These are phyloP conservation scores for Oceanodroma tethys DNA, from an alignment of 2,113 vertebrate species.

Conservation along the genomic window DNA sequence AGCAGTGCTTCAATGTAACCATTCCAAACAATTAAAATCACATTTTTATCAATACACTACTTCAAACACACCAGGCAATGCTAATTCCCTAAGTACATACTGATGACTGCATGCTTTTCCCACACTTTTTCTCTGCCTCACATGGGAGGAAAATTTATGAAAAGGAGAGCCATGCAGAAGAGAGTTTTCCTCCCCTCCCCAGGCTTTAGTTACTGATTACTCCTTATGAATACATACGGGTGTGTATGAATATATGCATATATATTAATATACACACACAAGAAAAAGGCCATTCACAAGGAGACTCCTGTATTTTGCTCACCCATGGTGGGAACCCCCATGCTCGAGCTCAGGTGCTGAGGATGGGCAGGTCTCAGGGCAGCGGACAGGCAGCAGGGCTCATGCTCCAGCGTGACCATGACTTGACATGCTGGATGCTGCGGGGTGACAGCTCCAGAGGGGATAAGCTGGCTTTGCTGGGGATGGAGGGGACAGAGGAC, in stretches of 20 bases:
- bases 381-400: neutral
- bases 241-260: neutral
- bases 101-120: neutral
- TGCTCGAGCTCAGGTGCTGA: rapidly evolving
- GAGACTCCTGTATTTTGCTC: neutral
- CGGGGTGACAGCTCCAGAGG: rapidly evolving
- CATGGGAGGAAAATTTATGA: neutral
- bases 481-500: neutral
- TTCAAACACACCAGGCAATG: neutral
- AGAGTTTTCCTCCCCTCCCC: neutral
- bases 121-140: neutral
- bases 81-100: neutral
- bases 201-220: neutral
- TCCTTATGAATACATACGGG: neutral
- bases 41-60: neutral
- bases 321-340: neutral
- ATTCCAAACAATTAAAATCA: slow-evolving; percentile 4
- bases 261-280: neutral
- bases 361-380: rapidly evolving
- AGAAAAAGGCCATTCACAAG: neutral
- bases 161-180: neutral
- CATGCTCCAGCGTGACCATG: rapidly evolving
- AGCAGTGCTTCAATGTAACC: neutral
- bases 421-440: neutral
- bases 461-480: neutral